Base-by-base conservation (phyloP, 2,113 vertebrate genomes). In the Nothoprocta pentlandii region DNA sequence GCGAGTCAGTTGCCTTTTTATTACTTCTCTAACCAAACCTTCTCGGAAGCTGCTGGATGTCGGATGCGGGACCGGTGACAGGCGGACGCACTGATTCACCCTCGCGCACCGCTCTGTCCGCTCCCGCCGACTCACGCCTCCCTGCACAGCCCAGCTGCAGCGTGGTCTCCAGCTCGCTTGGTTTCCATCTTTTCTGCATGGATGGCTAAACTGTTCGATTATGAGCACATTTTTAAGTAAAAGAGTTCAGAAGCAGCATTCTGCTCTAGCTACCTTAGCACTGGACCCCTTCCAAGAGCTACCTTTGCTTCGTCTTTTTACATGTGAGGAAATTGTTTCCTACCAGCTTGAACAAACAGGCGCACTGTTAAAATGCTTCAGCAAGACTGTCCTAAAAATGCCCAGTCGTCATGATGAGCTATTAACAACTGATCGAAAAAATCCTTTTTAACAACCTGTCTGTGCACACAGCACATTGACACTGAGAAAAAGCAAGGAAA, bases 1-100 rank as follows among this genome's bases (percentile, higher is more conserved):
- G 86, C 49, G 77, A 96, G 93, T 88, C 91, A 93, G 73, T 86
- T 42, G 87, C 74, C n/a, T 92, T 92, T 95, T 95, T 95, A 94
- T 86, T 88, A 75, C 83, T 81, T 68, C 73, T 96, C 78, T 71
- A 95, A 95, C 87, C 66, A 84, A 84, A 28, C 62, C 90, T 93
- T 94, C 58, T 64, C 47, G 53, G 62, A 69, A 95, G 80, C 16
- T 62, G 69, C 11, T 85, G 83, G n/a, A 81, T 87, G 82, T 87
- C 77, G 92, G 82, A 83, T 76, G 66, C 89, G 94, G 92, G 88
- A 92, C 80, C 1, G 3, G 20, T 22, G 92, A 89, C 94, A 95
- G 9, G 81, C 89, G 90, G 87, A 90, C 62, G 62, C 66, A 69
- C 73, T 80, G 92, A 90, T 90, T 93, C 90, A 71, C 46, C 82